These are phyloP conservation scores for Scalopus aquaticus DNA, from an alignment of 2,113 vertebrate genomes.

Conservation along the genomic window DNA sequence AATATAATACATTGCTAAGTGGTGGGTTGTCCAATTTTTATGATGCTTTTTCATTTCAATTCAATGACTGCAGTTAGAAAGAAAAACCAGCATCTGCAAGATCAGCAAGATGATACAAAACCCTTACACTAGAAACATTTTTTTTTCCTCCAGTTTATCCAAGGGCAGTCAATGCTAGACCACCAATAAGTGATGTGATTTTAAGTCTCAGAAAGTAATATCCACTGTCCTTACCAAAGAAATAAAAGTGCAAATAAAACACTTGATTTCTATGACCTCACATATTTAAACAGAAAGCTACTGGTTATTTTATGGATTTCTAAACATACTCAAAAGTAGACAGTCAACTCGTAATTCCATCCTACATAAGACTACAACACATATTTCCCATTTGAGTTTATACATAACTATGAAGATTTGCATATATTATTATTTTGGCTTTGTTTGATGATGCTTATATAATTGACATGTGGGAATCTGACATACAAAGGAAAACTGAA, in stretches of 20 bases:
- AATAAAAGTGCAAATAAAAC: constrained; percentile 60
- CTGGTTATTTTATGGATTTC: constrained; percentile 19
- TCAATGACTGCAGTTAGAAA: constrained; percentile 66
- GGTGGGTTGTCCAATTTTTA: constrained; percentile 66
- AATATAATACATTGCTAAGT: constrained; percentile 74
- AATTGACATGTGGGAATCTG: constrained; percentile 36
- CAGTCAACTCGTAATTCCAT: constrained; percentile 16
- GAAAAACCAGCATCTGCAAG: constrained; percentile 74
- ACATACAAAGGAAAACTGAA: constrained; percentile 45
- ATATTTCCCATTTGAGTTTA: constrained; percentile 27
- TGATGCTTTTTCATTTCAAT: constrained; percentile 71
- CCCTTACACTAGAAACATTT: constrained; percentile 42
- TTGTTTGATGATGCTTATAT: constrained; percentile 44
- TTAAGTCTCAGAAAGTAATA: constrained; percentile 64
- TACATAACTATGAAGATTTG: background rate
- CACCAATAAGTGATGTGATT: constrained; percentile 58
- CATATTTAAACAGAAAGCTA: constrained; percentile 57
- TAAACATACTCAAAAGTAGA: background rate
- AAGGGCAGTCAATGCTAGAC: constrained; percentile 43
- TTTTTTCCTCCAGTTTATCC: constrained; percentile 56
- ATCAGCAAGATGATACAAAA: constrained; percentile 74
- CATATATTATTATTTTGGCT: background rate
- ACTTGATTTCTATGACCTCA: constrained; percentile 55
- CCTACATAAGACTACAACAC: background rate
- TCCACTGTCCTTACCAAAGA: constrained; percentile 64